Evolutionary conservation across 2,797 vertebrate species (phyloP).

Genomic region (Paedocypris micromegethes): DNA sequence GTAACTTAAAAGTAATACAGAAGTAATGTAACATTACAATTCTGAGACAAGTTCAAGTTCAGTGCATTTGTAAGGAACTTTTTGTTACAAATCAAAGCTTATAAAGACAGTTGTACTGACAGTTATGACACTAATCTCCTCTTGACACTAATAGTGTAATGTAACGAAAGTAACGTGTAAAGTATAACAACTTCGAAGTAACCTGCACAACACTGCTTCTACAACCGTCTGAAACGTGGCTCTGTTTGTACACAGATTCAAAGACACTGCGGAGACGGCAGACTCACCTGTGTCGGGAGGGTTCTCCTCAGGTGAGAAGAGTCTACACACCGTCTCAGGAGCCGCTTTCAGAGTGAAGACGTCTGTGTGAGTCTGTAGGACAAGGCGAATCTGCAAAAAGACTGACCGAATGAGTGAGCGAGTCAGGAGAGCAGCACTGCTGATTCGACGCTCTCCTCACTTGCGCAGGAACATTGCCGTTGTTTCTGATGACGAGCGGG

Average conservation of each 20-base stretch:
- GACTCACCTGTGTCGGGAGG: slow-evolving; percentile 56
- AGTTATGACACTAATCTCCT: too few species aligned
- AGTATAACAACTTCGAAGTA: too few species aligned
- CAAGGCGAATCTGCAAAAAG: slow-evolving; percentile 71
- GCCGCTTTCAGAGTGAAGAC: slow-evolving; percentile 71
- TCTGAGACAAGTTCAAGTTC: too few species aligned
- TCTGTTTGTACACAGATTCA: background rate
- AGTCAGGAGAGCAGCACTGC: background rate
- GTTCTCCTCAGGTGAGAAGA: slow-evolving; percentile 49
- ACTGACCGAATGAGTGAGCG: slow-evolving; percentile 12
- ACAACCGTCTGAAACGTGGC: too few species aligned
- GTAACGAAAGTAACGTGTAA: too few species aligned
- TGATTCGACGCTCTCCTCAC: slow-evolving; percentile 42
- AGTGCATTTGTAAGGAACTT: too few species aligned
- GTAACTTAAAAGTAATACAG: too few species aligned
- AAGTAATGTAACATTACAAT: too few species aligned
- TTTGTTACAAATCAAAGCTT: too few species aligned
- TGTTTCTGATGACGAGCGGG: slow-evolving; percentile 77
- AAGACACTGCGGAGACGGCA: background rate
- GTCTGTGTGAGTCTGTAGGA: slow-evolving; percentile 67
- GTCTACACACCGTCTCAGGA: slow-evolving; percentile 54
- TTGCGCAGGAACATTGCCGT: slow-evolving; percentile 62
- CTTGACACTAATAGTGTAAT: too few species aligned
- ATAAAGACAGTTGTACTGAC: too few species aligned
- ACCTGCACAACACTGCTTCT: too few species aligned